phyloP scores from a whole-genome alignment of 1,140 invertebrate genomes.

The Drepana arcuata region DNA sequence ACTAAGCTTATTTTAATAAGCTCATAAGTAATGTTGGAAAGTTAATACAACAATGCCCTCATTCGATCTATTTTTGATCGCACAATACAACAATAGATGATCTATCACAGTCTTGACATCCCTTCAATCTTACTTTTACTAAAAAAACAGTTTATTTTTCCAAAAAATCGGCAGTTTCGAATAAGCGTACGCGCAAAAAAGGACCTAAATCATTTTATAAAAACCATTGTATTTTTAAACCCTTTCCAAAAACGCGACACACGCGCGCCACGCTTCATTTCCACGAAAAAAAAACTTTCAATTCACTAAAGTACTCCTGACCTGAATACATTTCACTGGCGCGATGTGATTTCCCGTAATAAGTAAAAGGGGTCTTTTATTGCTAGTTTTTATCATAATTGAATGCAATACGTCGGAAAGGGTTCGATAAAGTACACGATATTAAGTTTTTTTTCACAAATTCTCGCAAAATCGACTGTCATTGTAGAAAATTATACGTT shows the following conservation, averaged over 20 bases:
- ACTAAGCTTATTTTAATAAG: too few relatives aligned
- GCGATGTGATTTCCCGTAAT: conserved; percentile 50
- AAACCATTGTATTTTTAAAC: conserved; percentile 59
- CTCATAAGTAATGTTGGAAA: too few relatives aligned
- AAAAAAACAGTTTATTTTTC: conserved; percentile 25
- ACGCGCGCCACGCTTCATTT: conserved; percentile 52
- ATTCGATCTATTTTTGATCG: too few relatives aligned
- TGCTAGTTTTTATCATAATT: conserved; percentile 54
- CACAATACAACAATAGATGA: conserved; percentile 33
- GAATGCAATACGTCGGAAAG: conserved; percentile 68
- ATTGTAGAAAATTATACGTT: conserved; percentile 61
- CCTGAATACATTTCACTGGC: conserved; percentile 52
- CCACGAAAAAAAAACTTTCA: conserved; percentile 38
- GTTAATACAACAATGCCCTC: too few relatives aligned
- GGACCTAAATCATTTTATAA: conserved; percentile 62
- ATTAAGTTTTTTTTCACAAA: conserved; percentile 53
- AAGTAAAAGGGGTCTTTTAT: conserved; percentile 56
- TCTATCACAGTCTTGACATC: conserved; percentile 51
- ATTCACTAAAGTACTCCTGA: conserved; percentile 54
- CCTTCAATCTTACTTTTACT: conserved; percentile 20
- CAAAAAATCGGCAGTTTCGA: conserved; percentile 45
- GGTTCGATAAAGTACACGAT: conserved; percentile 56
- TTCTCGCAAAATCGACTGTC: conserved; percentile 33
- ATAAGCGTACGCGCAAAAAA: conserved; percentile 36
- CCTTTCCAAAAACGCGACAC: conserved; percentile 57